A percentile compares a stretch with the other conserved stretches of the same genome.
These are phyloP conservation scores for Machimus rusticus DNA, from an alignment of 2,888 invertebrate species.

Conservation along the genomic window DNA sequence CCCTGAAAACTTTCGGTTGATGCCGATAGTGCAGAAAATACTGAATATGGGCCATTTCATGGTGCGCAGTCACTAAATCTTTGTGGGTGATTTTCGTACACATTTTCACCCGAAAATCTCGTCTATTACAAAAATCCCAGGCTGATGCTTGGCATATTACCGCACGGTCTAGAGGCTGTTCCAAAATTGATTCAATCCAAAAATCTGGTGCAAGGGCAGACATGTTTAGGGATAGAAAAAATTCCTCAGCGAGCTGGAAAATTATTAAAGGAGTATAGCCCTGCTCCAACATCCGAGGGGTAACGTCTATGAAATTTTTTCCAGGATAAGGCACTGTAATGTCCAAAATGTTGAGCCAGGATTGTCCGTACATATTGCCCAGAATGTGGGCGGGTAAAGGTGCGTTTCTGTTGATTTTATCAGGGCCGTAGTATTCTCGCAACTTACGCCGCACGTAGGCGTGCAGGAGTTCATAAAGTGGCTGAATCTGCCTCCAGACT, in stretches of 20 bases:
- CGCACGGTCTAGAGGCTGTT: conserved; percentile 77
- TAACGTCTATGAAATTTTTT: conserved; percentile 82
- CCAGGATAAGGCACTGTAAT: conserved; percentile 86
- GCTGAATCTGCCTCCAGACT: conserved; percentile 84
- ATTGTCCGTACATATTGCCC: conserved; percentile 91
- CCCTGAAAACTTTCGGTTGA: conserved; percentile 84
- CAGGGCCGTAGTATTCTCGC: conserved; percentile 83
- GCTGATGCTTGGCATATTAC: conserved; percentile 90
- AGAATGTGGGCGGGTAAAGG: conserved; percentile 86
- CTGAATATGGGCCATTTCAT: conserved; percentile 91
- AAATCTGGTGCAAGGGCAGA: conserved; percentile 85
- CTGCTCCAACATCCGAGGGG: conserved; percentile 83
- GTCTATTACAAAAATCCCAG: conserved; percentile 91
- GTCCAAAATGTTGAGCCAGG: conserved; percentile 84
- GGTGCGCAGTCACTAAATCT: conserved; percentile 86
- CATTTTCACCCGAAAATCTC: conserved; percentile 88
- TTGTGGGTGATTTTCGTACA: conserved; percentile 86
- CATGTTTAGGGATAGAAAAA: conserved; percentile 89
- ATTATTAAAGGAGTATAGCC: conserved; percentile 84
- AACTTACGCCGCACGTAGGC: conserved; percentile 87
- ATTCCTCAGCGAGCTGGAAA: conserved; percentile 89
- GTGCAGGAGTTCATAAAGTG: conserved; percentile 86
- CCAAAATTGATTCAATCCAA: conserved; percentile 85
- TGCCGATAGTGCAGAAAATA: conserved; percentile 86
- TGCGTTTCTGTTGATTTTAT: conserved; percentile 79